Percentiles rank a stretch among this genome's conserved stretches.
phyloP scores from a whole-genome alignment of 2,888 invertebrate species.

The Polymixis flavicincta region DNA sequence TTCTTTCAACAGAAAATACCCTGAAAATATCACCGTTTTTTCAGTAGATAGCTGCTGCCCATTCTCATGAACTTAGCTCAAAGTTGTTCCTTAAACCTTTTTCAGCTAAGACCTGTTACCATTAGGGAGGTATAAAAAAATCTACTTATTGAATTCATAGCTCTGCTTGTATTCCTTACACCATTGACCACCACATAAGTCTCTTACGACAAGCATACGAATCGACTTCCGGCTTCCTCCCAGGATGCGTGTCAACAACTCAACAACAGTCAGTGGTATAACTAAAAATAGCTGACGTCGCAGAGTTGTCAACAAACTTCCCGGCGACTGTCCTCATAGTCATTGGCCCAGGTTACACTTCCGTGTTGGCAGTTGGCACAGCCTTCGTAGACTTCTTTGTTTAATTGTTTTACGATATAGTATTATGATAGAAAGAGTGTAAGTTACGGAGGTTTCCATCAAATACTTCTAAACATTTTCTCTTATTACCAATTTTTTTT shows the following conservation, averaged over 20 bases:
- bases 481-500: neutral
- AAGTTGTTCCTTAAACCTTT: too few species aligned
- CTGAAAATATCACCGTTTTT: neutral
- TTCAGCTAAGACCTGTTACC: neutral
- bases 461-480: neutral
- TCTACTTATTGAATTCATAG: neutral
- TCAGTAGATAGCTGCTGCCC: neutral
- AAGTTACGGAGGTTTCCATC: neutral
- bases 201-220: conserved; percentile 55
- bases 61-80: neutral
- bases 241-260: conserved; percentile 45
- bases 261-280: conserved; percentile 7
- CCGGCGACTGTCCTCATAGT: conserved; percentile 25
- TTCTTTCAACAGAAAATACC: neutral
- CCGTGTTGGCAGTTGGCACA: conserved; percentile 34
- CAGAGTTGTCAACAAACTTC: conserved; percentile 49
- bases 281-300: conserved; percentile 26
- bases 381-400: conserved; percentile 24
- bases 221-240: conserved; percentile 45
- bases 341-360: conserved; percentile 34
- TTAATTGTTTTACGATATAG: conserved; percentile 2
- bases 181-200: conserved; percentile 5
- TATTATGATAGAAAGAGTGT: neutral
- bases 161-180: neutral
- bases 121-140: too few species aligned